phyloP scores from a whole-genome alignment of 1,140 invertebrate genomes.

The Popillia japonica region DNA sequence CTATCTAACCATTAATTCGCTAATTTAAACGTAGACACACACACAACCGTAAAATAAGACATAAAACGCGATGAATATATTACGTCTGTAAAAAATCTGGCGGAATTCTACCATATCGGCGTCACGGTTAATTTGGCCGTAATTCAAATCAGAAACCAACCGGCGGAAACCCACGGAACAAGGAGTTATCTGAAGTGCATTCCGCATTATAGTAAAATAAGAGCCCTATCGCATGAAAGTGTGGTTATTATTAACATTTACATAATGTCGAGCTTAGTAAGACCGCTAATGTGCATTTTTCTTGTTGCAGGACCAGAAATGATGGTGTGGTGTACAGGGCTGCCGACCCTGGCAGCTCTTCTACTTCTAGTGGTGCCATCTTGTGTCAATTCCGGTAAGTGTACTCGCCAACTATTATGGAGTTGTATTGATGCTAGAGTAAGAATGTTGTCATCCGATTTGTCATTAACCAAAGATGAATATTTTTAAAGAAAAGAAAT shows the following conservation, averaged over 20 bases:
- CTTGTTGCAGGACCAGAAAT: constrained; percentile 59
- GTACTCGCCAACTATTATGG: too few relatives aligned
- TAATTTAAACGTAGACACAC: neutral
- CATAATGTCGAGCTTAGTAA: neutral
- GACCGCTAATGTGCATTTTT: neutral
- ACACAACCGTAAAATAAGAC: neutral
- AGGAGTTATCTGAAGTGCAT: too few relatives aligned
- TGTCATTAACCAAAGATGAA: too few relatives aligned
- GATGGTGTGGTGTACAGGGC: constrained; percentile 57
- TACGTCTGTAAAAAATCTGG: neutral
- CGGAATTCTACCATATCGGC: neutral
- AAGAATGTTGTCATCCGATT: too few relatives aligned
- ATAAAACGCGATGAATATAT: neutral
- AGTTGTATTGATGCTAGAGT: too few relatives aligned
- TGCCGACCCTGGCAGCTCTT: constrained; percentile 52
- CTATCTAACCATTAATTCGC: neutral
- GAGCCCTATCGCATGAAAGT: too few relatives aligned
- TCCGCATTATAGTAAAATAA: too few relatives aligned
- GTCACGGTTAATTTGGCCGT: constrained; percentile 1
- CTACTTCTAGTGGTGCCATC: constrained; percentile 47
- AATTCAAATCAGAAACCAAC: neutral
- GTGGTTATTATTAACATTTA: too few relatives aligned
- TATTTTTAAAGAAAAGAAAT: too few relatives aligned
- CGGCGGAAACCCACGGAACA: neutral
- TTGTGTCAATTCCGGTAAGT: constrained; percentile 55